Conservation (phyloP, 2,888 invertebrate species). For the Galerucella calmariensis region DNA sequence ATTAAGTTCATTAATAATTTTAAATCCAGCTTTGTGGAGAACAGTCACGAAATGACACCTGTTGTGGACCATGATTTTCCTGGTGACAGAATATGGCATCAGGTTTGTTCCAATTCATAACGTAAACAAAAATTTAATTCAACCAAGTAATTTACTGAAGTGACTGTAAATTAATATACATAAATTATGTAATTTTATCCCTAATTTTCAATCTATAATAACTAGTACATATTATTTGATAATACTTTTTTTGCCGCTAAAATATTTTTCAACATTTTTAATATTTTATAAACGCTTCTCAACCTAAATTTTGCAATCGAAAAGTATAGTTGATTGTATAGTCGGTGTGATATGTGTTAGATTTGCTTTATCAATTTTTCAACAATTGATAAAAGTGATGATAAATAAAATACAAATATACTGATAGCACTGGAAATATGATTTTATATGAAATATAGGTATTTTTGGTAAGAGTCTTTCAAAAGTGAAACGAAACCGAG, state of each 20-base stretch:
- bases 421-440: conserved; percentile 10
- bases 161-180: background rate
- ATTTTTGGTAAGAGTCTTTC: conserved; percentile 1
- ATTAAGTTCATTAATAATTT: background rate
- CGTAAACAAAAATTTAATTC: background rate
- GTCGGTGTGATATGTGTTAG: conserved; percentile 5
- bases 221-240: background rate
- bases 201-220: background rate
- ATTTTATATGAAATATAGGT: conserved; percentile 8
- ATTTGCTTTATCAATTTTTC: conserved; percentile 19
- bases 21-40: background rate
- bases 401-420: conserved; percentile 22
- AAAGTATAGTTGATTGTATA: conserved; percentile 11
- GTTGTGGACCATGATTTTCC: background rate
- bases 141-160: background rate
- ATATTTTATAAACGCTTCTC: background rate
- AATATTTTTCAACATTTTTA: background rate
- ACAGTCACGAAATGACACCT: background rate
- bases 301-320: background rate
- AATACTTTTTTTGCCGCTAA: background rate
- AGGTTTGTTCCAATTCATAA: background rate
- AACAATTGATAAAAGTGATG: conserved; percentile 23
- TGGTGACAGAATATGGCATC: background rate
- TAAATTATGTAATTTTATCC: background rate
- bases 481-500: background rate